phyloP scores from a whole-genome alignment of 2,888 invertebrate species.

The Strigamia crassipes region DNA sequence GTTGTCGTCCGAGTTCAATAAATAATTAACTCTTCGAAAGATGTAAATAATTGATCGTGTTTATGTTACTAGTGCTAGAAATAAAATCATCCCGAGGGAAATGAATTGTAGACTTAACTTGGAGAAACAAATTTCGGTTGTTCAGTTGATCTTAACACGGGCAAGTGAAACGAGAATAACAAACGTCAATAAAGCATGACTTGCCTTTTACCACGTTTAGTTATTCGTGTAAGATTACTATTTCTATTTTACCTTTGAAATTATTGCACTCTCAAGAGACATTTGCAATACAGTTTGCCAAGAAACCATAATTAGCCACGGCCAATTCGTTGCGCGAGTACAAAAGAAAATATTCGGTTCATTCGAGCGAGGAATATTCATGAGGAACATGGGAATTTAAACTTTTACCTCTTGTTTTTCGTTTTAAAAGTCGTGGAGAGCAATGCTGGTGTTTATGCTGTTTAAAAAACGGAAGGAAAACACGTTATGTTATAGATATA shows the following conservation, averaged over 20 bases:
- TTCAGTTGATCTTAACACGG: too few species aligned
- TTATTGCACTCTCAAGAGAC: neutral
- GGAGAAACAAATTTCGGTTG: too few species aligned
- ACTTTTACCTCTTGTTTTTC: neutral
- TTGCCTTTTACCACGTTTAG: neutral
- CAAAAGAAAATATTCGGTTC: neutral
- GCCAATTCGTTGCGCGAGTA: neutral
- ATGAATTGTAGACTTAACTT: too few species aligned
- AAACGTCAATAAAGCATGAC: too few species aligned
- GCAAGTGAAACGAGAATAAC: too few species aligned
- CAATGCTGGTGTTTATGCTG: too few species aligned
- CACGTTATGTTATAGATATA: neutral
- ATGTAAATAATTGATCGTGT: too few species aligned
- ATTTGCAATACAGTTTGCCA: neutral
- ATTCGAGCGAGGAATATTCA: neutral
- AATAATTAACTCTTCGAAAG: too few species aligned
- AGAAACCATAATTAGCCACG: neutral
- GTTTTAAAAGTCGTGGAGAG: neutral
- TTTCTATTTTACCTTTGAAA: neutral
- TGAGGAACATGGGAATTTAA: neutral
- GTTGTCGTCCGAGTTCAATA: neutral
- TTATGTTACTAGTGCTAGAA: neutral
- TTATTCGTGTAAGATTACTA: neutral
- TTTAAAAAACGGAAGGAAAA: neutral
- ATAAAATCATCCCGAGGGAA: neutral